Percentiles rank a stretch among this genome's conserved stretches.
phyloP scores from a whole-genome alignment of 2,797 vertebrate species.

The Hoplostethus atlanticus region DNA sequence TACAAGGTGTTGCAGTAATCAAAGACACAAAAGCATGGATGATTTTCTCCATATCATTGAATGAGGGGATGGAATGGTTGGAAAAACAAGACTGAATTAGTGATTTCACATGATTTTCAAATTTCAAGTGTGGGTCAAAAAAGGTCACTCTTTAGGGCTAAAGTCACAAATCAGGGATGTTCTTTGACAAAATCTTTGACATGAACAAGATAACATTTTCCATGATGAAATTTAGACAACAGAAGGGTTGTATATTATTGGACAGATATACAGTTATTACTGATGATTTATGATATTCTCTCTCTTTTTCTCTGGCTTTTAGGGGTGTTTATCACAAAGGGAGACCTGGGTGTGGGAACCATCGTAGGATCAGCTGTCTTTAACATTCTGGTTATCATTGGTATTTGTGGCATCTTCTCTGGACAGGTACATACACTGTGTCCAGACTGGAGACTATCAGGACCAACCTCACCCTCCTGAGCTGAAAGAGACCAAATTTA shows the following conservation, averaged over 20 bases:
- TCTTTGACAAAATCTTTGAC: too few relatives aligned
- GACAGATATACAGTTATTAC: not conserved
- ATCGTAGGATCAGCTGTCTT: conserved; percentile 89
- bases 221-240: not conserved
- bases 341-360: conserved; percentile 88
- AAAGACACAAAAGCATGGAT: too few relatives aligned
- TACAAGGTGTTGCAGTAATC: too few relatives aligned
- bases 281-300: not conserved
- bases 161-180: too few relatives aligned
- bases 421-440: conserved; percentile 73
- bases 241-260: not conserved
- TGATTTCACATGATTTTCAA: too few relatives aligned
- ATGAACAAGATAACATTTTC: too few relatives aligned
- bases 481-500: not conserved
- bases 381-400: conserved; percentile 89
- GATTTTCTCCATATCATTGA: too few relatives aligned
- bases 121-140: too few relatives aligned
- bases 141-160: too few relatives aligned
- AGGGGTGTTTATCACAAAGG: conserved; percentile 90
- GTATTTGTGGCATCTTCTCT: conserved; percentile 86
- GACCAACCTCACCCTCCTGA: not conserved
- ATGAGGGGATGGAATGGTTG: too few relatives aligned
- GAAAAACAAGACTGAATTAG: too few relatives aligned
- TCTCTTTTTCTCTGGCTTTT: conserved; percentile 8
- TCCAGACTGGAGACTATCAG: not conserved